Base-by-base conservation (phyloP, 2,888 invertebrate species). In the Agrilus cyanescens region DNA sequence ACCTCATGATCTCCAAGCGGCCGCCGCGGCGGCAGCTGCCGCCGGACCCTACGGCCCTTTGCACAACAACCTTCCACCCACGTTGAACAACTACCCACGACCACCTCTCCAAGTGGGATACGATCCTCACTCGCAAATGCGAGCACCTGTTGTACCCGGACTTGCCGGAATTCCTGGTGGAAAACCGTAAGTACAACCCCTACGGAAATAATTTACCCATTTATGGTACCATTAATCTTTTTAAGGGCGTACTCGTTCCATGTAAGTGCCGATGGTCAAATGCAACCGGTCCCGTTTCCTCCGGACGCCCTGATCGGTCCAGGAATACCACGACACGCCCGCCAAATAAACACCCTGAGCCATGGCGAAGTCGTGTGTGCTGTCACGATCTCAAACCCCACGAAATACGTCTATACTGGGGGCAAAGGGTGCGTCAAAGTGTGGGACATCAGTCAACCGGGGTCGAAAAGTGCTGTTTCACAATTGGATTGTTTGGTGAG, bases 321-420 rank as follows among this genome's bases (percentile, higher is more conserved):
- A 30, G 95, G 93, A 47, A 91, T 95, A 55, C 95, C 95, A 33
- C 74, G 90, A 45, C 90, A 91, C 67, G 91, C 93, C 43, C 78
- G 90, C 34, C 90, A 91, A 68, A 85, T 91, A 57, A 89, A 89
- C 67, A 93, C 91, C 12, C 74, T 96, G 48, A 85, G 83, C 50
- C 95, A 96, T 67, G 95, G 95, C 25, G 95, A 96, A 66, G 95
- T 95, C 43, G 95, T 95, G 18, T 95, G 95, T 69, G 95, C 95
- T 31, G 96, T 96, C 38, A 94, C 95, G 46, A 93, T 96, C 58
- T 89, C 90, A 48, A 88, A 88, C 67, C 88, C 90, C 46, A 88
- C 89, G 40, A 87, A 87, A 64, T 86, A 88, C 68, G 89, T 91
- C 39, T 95, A 94, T 72, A 95, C 95, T 3, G 95, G 93, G 37